A percentile compares a stretch with the other conserved stretches of the same genome.
phyloP scores from a whole-genome alignment of 2,888 invertebrate genomes.

The Yponomeuta sedellus region DNA sequence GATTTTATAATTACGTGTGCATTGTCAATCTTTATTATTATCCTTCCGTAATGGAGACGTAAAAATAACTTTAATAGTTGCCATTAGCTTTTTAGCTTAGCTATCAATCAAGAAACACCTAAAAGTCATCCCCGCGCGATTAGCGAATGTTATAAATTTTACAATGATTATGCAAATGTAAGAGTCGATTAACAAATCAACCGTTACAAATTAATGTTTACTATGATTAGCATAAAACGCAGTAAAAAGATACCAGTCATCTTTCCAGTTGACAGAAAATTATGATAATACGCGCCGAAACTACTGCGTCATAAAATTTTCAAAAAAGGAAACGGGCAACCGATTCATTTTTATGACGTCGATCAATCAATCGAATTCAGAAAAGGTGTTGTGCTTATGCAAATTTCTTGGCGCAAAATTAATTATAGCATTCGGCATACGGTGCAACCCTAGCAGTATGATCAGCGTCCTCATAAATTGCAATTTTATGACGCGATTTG shows the following conservation, averaged over 20 bases:
- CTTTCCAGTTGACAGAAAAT: constrained; percentile 28
- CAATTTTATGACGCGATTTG: constrained; percentile 50
- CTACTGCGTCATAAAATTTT: constrained; percentile 51
- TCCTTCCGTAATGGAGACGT: not conserved
- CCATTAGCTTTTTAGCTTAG: constrained; percentile 54
- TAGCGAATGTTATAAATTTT: constrained; percentile 35
- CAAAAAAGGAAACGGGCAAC: constrained; percentile 30
- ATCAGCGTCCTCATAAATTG: constrained; percentile 49
- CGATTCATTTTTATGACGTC: constrained; percentile 56
- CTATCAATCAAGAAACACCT: constrained; percentile 59
- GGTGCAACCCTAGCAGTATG: constrained; percentile 22
- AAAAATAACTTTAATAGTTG: constrained; percentile 32
- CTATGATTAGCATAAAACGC: constrained; percentile 61
- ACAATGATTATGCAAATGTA: constrained; percentile 60
- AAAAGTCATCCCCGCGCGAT: constrained; percentile 51
- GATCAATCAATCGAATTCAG: constrained; percentile 53
- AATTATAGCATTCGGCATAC: constrained; percentile 62
- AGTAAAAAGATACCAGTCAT: constrained; percentile 63
- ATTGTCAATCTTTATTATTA: not conserved
- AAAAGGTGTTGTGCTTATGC: constrained; percentile 46
- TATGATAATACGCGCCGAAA: constrained; percentile 28
- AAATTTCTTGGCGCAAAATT: constrained; percentile 40
- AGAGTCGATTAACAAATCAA: constrained; percentile 67
- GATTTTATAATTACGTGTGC: not conserved
- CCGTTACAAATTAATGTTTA: constrained; percentile 76